phyloP scores from a whole-genome alignment of 2,113 vertebrate species.

The Indicator maculatus region DNA sequence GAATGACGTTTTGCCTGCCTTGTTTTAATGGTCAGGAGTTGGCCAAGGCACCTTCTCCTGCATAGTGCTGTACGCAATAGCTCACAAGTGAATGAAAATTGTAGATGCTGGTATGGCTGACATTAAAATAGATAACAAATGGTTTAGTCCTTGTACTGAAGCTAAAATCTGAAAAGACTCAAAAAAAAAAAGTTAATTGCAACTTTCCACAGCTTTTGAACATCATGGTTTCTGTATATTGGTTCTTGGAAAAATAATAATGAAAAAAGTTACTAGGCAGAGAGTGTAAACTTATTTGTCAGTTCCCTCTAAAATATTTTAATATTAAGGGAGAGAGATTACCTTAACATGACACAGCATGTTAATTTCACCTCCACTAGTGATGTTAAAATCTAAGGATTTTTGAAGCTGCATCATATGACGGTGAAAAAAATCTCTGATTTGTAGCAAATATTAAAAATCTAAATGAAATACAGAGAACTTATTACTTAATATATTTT shows the following conservation, averaged over 20 bases:
- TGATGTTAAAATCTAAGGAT: background rate
- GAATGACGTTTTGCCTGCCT: background rate
- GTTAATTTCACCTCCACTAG: background rate
- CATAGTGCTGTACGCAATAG: accelerated
- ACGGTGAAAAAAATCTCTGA: background rate
- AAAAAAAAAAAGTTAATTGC: background rate
- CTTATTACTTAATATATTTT: background rate
- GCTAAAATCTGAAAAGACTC: background rate
- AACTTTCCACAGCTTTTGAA: background rate
- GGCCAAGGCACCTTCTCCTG: background rate
- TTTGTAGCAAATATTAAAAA: background rate
- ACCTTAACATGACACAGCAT: background rate
- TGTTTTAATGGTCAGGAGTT: background rate
- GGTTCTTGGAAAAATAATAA: background rate
- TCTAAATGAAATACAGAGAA: background rate
- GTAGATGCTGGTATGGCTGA: background rate
- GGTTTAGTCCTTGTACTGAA: background rate
- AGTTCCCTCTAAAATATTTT: background rate
- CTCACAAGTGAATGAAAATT: background rate
- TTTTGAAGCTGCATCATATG: background rate
- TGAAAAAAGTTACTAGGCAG: background rate
- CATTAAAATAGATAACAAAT: background rate
- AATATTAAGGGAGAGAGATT: background rate
- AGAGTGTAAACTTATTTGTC: background rate
- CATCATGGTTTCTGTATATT: background rate